These are phyloP conservation scores for Stigmatopora argus DNA, from an alignment of 2,113 vertebrate genomes.

Conservation along the genomic window DNA sequence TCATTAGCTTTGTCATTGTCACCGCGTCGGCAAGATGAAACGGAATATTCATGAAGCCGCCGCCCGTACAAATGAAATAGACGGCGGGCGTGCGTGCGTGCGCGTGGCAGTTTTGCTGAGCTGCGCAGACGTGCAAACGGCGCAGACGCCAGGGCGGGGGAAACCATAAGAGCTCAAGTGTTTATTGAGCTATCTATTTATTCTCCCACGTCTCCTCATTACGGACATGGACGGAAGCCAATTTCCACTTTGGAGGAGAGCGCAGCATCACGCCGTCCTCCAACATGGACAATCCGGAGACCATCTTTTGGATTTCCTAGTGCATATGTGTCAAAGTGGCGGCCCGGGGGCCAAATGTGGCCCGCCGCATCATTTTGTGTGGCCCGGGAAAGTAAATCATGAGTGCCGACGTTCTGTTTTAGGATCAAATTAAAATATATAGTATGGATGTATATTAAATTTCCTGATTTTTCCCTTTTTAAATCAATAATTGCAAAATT, in stretches of 20 bases:
- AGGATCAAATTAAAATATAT: too few relatives aligned
- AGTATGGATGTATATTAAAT: too few relatives aligned
- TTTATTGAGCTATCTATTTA: slow-evolving; percentile 80
- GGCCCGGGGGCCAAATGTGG: too few relatives aligned
- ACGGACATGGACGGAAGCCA: slow-evolving; percentile 75
- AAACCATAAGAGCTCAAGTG: slow-evolving; percentile 74
- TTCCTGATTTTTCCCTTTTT: too few relatives aligned
- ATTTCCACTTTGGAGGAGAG: slow-evolving; percentile 59
- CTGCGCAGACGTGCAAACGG: slow-evolving; percentile 45
- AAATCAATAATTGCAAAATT: too few relatives aligned
- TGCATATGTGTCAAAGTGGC: too few relatives aligned
- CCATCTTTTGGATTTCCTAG: too few relatives aligned
- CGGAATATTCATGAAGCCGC: slow-evolving; percentile 66
- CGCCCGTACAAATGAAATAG: slow-evolving; percentile 24
- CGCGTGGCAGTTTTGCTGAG: slow-evolving; percentile 49
- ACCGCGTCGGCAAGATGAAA: slow-evolving; percentile 56
- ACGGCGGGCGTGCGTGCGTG: slow-evolving; percentile 36
- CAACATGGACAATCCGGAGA: slow-evolving; percentile 1
- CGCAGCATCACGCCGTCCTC: slow-evolving; percentile 1
- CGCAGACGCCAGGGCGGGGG: slow-evolving; percentile 26
- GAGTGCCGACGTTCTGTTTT: too few relatives aligned
- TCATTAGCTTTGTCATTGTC: slow-evolving; percentile 72
- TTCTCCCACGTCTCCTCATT: slow-evolving; percentile 76
- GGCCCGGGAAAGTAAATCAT: too few relatives aligned
- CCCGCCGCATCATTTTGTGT: too few relatives aligned